Evolutionary conservation across 35 echinoderm and acorn worm genomes (phyloP).

Genomic region (Holothuria glaberrima): DNA sequence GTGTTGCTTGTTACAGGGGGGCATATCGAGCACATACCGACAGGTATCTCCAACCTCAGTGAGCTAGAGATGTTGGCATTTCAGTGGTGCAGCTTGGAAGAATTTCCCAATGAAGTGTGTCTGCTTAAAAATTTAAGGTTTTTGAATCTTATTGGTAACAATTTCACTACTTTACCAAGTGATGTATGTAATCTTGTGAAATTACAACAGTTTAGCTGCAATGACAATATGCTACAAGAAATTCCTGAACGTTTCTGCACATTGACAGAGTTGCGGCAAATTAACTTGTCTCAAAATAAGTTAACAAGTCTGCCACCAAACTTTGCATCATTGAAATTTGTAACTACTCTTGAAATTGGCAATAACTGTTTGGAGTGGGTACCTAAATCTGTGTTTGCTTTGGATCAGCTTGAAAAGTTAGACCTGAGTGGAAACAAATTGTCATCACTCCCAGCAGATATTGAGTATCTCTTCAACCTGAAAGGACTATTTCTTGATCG

Average conservation of each 20-base stretch:
- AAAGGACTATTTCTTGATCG: slow-evolving; percentile 65
- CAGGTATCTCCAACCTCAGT: slow-evolving; percentile 42
- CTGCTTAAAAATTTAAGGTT: slow-evolving; percentile 53
- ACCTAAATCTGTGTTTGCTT: slow-evolving; percentile 84
- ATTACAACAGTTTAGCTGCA: slow-evolving; percentile 71
- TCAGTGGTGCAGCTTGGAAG: slow-evolving; percentile 60
- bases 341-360: slow-evolving; percentile 65
- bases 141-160: slow-evolving; percentile 85
- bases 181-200: slow-evolving; percentile 34
- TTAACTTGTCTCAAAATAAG: slow-evolving; percentile 77
- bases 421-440: slow-evolving; percentile 83
- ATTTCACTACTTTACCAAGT: slow-evolving; percentile 62
- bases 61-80: slow-evolving; percentile 70
- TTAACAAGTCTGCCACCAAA: slow-evolving; percentile 68
- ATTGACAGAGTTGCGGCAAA: slow-evolving; percentile 39
- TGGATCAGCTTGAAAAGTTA: slow-evolving; percentile 87
- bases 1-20: slow-evolving; percentile 70
- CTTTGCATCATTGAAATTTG: slow-evolving; percentile 59
- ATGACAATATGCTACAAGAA: slow-evolving; percentile 74
- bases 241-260: slow-evolving; percentile 70
- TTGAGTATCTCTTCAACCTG: slow-evolving; percentile 91
- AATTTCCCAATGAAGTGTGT: slow-evolving; percentile 72
- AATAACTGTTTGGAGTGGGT: slow-evolving; percentile 86
- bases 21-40: slow-evolving; percentile 57
- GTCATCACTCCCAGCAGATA: slow-evolving; percentile 79